Base-by-base conservation (phyloP, 2,888 invertebrate genomes). In the Mimumesa dahlbomi region DNA sequence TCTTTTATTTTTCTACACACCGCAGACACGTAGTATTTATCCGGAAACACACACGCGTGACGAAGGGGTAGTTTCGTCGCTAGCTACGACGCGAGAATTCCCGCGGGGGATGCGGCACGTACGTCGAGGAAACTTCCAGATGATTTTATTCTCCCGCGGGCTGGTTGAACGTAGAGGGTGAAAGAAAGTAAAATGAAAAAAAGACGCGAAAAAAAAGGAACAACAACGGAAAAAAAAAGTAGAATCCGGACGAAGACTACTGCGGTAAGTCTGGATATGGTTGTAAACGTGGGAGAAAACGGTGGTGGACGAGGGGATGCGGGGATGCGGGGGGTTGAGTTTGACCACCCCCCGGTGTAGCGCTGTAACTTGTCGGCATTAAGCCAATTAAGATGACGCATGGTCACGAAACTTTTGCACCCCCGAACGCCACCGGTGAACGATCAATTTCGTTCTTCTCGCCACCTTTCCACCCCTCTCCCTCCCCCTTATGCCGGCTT, bases 381-480 rank as follows among this genome's bases (percentile, higher is more conserved):
- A 84, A 84, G 82, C 86, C 85, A 87, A 87, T 87, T 87, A 87
- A 85, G 83, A 85, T 87, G 87, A 87, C 73, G 79, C 80, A 87
- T 83, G 81, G 82, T 56, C 22, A n/a, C 53, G 56, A 84, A 87
- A 87, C 77, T 86, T 87, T 83, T 74, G 68, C 45, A 57, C 58
- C 46, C 36, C 57, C 36, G 45, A 63, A 59, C n/a, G n/a, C 73
- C 56, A 16, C 53, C 61, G 38, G 34, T 22, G 36, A 73, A 77
- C 84, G 79, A 84, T 84, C 82, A 83, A 84, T 84, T 84, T 76
- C 63, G 50, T 71, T 57, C 57, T 62, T 66, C 45, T n/a, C n/a
- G n/a, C 48, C 42, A 34, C 49, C 42, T 46, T 56, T 7, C 31
- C 22, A 22, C 13, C 36, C 31, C 19, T n/a, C 13, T 6, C 3